A percentile compares a stretch with the other conserved stretches of the same genome.
Evolutionary conservation across 2,797 vertebrate species (phyloP).

Genomic region (Dendrocincla tyrannina): DNA sequence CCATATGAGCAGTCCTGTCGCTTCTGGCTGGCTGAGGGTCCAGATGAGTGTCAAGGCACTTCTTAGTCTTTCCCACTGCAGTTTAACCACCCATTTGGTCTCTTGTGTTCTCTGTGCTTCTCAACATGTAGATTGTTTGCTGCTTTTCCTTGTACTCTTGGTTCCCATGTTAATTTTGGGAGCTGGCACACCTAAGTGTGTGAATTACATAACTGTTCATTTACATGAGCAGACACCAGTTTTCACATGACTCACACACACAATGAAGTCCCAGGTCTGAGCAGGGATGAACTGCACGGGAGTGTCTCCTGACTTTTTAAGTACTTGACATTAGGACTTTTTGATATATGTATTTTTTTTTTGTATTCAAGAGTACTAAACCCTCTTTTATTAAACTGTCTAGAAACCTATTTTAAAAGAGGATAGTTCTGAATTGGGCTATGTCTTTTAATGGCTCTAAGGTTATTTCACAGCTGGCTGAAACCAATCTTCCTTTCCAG

Average conservation of each 20-base stretch:
- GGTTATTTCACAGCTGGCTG: not conserved
- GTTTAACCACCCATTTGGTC: not conserved
- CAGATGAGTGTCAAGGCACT: not conserved
- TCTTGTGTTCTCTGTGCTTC: not conserved
- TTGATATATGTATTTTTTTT: not conserved
- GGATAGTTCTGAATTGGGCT: not conserved
- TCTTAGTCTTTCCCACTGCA: not conserved
- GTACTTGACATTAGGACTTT: not conserved
- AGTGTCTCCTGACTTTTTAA: not conserved
- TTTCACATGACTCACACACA: not conserved
- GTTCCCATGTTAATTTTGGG: not conserved
- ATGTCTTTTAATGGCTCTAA: not conserved
- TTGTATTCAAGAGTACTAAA: not conserved
- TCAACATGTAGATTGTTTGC: not conserved
- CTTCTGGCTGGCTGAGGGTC: not conserved
- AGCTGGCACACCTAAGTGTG: not conserved
- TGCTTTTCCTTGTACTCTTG: not conserved
- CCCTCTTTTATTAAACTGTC: not conserved
- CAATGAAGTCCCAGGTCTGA: not conserved
- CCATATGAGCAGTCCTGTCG: not conserved
- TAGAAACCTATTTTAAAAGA: not conserved
- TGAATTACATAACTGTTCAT: not conserved
- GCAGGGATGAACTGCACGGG: not conserved
- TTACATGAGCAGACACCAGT: not conserved
- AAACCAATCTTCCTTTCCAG: not conserved